These are phyloP conservation scores for Rhorus exstirpatorius DNA, from an alignment of 2,888 invertebrate genomes.

Conservation along the genomic window DNA sequence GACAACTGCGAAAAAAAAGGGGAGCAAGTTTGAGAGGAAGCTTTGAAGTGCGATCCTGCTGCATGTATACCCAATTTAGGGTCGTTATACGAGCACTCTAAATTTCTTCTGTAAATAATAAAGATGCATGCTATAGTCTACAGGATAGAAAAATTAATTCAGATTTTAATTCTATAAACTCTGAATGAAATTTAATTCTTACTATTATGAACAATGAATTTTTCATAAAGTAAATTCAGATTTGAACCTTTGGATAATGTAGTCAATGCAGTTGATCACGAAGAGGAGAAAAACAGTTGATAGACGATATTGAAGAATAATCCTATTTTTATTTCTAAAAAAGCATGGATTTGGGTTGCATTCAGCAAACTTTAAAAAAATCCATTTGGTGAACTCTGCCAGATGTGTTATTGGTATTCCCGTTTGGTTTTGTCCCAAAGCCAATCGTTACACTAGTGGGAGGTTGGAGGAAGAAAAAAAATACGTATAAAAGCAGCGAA, in stretches of 20 bases:
- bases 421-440: not conserved
- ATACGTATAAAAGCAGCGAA: slow-evolving; percentile 33
- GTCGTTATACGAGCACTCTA: slow-evolving; percentile 28
- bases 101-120: slow-evolving; percentile 22
- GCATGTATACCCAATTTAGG: slow-evolving; percentile 5
- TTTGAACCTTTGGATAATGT: too few species aligned
- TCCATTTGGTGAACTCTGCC: not conserved
- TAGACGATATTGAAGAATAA: too few species aligned
- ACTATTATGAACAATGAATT: too few species aligned
- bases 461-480: not conserved
- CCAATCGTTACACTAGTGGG: slow-evolving; percentile 13
- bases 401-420: slow-evolving; percentile 46
- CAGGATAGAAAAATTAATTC: too few species aligned
- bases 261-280: too few species aligned
- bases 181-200: too few species aligned
- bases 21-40: not conserved
- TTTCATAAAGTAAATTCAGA: too few species aligned
- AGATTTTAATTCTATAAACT: too few species aligned
- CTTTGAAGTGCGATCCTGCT: slow-evolving; percentile 22
- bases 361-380: too few species aligned
- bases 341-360: too few species aligned
- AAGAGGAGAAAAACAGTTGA: too few species aligned
- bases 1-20: slow-evolving; percentile 19
- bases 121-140: not conserved
- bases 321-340: too few species aligned